Evolutionary conservation across 2,797 vertebrate genomes (phyloP).

Genomic region (Sparus aurata): DNA sequence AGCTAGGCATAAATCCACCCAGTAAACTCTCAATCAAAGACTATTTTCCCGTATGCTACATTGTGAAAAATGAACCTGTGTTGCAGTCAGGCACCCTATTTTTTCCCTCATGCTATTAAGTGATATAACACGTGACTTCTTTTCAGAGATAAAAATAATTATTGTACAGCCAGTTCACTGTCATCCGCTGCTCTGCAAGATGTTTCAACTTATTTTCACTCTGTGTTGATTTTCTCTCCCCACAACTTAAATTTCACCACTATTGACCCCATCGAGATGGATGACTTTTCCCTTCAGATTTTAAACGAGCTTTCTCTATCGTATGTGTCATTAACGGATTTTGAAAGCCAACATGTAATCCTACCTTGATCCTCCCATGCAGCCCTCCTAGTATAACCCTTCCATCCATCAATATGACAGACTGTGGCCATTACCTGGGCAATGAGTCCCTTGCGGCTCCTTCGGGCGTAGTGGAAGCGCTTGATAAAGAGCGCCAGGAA

Average conservation of each 20-base stretch:
- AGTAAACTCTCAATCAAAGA: too few relatives aligned
- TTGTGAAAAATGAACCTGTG: too few relatives aligned
- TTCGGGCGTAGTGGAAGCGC: slow-evolving; percentile 93
- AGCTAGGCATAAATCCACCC: not conserved
- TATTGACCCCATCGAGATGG: slow-evolving; percentile 58
- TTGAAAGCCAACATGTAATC: slow-evolving; percentile 71
- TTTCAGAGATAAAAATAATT: slow-evolving; percentile 35
- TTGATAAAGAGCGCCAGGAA: slow-evolving; percentile 97
- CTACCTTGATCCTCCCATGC: slow-evolving; percentile 67
- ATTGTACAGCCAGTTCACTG: slow-evolving; percentile 17
- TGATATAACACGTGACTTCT: not conserved
- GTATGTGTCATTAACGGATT: slow-evolving; percentile 70
- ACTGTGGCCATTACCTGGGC: slow-evolving; percentile 92
- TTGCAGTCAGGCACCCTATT: not conserved
- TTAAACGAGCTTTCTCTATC: slow-evolving; percentile 66
- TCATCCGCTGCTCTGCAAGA: slow-evolving; percentile 15
- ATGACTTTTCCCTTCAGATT: slow-evolving; percentile 56
- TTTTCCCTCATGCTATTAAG: not conserved
- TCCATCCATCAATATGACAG: slow-evolving; percentile 76
- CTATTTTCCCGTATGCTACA: too few relatives aligned
- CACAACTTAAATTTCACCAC: slow-evolving; percentile 51
- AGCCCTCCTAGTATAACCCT: slow-evolving; percentile 56
- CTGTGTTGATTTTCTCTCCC: slow-evolving; percentile 31
- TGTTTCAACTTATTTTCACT: not conserved
- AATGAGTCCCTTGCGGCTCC: slow-evolving; percentile 96